Base-by-base conservation (phyloP, 2,797 vertebrate genomes). In the Macroramphosus scolopax region DNA sequence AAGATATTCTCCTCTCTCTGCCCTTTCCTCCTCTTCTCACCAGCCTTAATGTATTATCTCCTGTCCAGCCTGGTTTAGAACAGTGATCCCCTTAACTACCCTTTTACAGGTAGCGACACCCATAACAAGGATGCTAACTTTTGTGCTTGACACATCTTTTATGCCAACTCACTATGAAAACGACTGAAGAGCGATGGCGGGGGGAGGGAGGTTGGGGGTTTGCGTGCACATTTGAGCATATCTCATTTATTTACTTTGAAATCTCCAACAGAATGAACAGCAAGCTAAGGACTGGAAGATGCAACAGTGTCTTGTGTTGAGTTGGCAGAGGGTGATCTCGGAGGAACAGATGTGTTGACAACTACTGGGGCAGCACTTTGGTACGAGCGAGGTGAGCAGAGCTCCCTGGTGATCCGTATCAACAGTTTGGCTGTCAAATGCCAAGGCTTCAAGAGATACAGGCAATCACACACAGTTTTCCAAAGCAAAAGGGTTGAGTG, bases 331-430 rank as follows among this genome's bases (percentile, higher is more conserved):
- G 69, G 64, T 51, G 80, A 74, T 81, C 68, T 71, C 50, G 13
- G 77, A 78, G 68, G 72, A 79, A 80, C 68, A 37, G 71, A 44
- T 78, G 78, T 62, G 76, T 75, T 70, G 73, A 81, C 72, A 68
- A 81, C 77, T 73, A 74, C 72, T 51, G 72, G 84, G 86, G 86
- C 85, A 88, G 83, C 82, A 86, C 89, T 91, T 91, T 90, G 88
- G 89, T 91, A 89, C 78, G 78, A 90, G 87, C 88, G 33, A 84
- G 83, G 77, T 79, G 87, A 81, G 83, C 77, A 67, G 77, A 82
- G 82, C 72, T 79, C 78, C 77, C 77, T 69, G 58, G 83, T 84
- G 82, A 81, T 83, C 80, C 63, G 65, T 71, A 74, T 77, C 82
- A 41, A 77, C 62, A 64, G 78, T 78, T 77, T 71, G 78, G 76